phyloP scores from a whole-genome alignment of 2,888 invertebrate genomes.

The Branchellion lobata region DNA sequence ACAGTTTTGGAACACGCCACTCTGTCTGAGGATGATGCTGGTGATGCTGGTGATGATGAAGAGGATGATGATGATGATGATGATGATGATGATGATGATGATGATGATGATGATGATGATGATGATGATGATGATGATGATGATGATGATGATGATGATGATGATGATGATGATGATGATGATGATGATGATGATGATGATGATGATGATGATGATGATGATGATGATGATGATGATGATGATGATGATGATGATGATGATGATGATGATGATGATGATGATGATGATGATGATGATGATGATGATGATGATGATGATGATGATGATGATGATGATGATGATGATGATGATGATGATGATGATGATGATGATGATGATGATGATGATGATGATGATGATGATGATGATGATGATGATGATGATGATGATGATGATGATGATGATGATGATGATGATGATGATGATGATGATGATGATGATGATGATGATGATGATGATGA shows the following conservation, averaged over 20 bases:
- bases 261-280: background rate
- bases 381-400: background rate
- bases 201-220: background rate
- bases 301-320: constrained; percentile 6
- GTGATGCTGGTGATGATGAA: too few relatives aligned
- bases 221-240: background rate
- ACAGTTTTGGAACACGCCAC: too few relatives aligned
- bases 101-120: background rate
- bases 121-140: constrained; percentile 21
- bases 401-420: background rate
- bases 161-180: background rate
- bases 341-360: background rate
- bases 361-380: background rate
- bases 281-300: background rate
- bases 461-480: background rate
- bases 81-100: background rate
- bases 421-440: background rate
- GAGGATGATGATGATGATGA: too few relatives aligned
- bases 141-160: background rate
- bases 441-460: background rate
- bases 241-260: background rate
- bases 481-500: background rate
- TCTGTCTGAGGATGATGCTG: background rate
- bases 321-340: constrained; percentile 19
- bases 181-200: background rate